Base-by-base conservation (phyloP, 2,888 invertebrate genomes). In the Leptinotarsa rubiginosa region DNA sequence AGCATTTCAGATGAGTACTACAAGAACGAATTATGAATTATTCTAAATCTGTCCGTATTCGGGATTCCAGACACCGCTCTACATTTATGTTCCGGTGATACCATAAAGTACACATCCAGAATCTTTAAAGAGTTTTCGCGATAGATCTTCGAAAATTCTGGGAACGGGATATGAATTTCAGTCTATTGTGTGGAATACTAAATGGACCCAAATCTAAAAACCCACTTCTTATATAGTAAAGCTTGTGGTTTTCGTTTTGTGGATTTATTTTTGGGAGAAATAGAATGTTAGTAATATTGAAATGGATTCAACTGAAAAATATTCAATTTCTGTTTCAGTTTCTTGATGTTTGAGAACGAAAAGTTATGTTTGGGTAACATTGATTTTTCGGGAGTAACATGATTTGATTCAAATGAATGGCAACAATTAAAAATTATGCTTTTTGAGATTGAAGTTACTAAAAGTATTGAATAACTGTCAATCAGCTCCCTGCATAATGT, bases 51-150 rank as follows among this genome's bases (percentile, higher is more conserved):
- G 10, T 31, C 41, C n/a, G 31, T 62, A 10, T 16, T n/a, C 62
- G 62, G 62, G 62, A 62, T 41, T 25, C 10, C n/a, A 62, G 62
- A 5, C 41, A 62, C n/a, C 16, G 62, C n/a, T 16, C 41, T n/a
- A 77, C 78, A 75, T 79, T 80, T 81, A 81, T 80, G 78, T 81
- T 76, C 77, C 80, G 75, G 74, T 80, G 81, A 81, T 80, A 79
- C 80, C 80, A 77, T 80, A 77, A 81, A 79, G 79, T 81, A 80
- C 79, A 77, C 77, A 79, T 75, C 77, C 74, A 75, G 78, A 80
- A 79, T 79, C 79, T 75, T 76, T 77, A 76, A 80, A 78, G 69
- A 79, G 78, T 69, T 73, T 73, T 65, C 75, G 65, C 73, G 66
- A 75, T 72, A 74, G 76, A 76, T 74, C 75, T 64, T 67, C 72